Evolutionary conservation across 2,888 invertebrate genomes (phyloP), one percentile per base, ranked within the genome.

Genomic region (Cephus spinipes): DNA sequence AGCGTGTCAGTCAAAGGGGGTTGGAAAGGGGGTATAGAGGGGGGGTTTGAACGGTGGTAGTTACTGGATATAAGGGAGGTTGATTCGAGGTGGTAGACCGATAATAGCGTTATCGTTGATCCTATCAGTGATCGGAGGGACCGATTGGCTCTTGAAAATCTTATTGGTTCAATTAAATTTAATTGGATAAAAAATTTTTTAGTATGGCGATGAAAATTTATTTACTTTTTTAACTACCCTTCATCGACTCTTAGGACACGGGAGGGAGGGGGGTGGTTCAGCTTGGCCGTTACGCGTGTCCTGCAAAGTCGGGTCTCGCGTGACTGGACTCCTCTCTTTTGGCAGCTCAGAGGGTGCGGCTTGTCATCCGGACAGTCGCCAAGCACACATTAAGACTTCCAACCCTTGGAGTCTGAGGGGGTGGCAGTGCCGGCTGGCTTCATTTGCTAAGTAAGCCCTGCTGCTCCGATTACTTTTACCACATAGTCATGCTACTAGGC

Each of bases 1-100:
- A 90, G 83, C 88, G 87, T 89, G 90, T 87, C 88, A 90, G 82
- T 82, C 80, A 81, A 80, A 85, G 82, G 36, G 74, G 15, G 15
- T 1, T 15, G 40, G 15, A 40, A 23, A 9, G 40, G 55, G 55
- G 55, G 55, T 23, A 15, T 15, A 55, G 6, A 6, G 23, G 40
- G 40, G 15, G 15, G 40, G 4, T 9, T 55, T 23, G 23, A 23
- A 55, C 6, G 55, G 23, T 23, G 55, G 9, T 55, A 55, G 55
- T 55, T 55, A 23, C 23, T 55, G 55, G 23, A 55, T 55, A 55
- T 55, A 55, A 55, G 55, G 23, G 55, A 23, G 55, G 9, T 55
- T 55, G 23, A 55, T 55, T 55, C 23, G 23, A 15, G 55, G 55
- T 55, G 55, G 55, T 55, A 55, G 55, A 55, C 73, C 77, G 78